Percentiles rank a stretch among this genome's conserved stretches.
phyloP scores from a whole-genome alignment of 2,888 invertebrate species.

The Folsomia candida region DNA sequence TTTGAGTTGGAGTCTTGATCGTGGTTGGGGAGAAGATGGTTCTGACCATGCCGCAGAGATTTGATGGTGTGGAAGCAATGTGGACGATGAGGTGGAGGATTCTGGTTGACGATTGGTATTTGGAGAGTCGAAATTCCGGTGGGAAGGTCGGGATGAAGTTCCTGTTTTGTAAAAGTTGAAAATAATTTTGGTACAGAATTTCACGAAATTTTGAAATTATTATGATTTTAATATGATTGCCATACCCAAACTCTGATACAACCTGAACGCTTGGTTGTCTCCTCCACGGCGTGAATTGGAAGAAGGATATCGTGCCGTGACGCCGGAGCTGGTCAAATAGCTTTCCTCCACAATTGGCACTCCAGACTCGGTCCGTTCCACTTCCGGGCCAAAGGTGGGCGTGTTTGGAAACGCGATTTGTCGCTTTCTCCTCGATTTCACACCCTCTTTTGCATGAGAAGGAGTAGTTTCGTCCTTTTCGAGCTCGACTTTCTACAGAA shows the following conservation, averaged over 20 bases:
- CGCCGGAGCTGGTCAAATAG: conserved; percentile 39
- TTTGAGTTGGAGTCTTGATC: conserved; percentile 42
- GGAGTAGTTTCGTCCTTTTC: too few species aligned
- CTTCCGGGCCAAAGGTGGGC: conserved; percentile 31
- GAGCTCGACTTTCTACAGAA: too few species aligned
- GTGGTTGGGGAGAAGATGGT: conserved; percentile 13
- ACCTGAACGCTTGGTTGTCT: too few species aligned
- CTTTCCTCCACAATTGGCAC: conserved; percentile 46
- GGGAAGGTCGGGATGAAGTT: too few species aligned
- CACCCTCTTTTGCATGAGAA: background rate
- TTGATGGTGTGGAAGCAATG: conserved; percentile 46
- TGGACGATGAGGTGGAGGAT: background rate
- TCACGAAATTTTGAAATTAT: too few species aligned
- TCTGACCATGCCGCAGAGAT: conserved; percentile 50
- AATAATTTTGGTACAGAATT: too few species aligned
- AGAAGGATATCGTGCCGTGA: conserved; percentile 5
- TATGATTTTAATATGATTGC: too few species aligned
- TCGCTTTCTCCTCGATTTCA: conserved; percentile 33
- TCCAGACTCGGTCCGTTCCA: conserved; percentile 43
- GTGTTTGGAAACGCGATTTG: conserved; percentile 38
- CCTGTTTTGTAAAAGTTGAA: too few species aligned
- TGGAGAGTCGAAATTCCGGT: too few species aligned
- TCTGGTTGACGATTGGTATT: too few species aligned
- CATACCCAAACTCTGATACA: too few species aligned
- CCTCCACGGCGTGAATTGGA: too few species aligned